phyloP scores from a whole-genome alignment of 92 coral and sea anemone genomes.

The Desmophyllum pertusum region DNA sequence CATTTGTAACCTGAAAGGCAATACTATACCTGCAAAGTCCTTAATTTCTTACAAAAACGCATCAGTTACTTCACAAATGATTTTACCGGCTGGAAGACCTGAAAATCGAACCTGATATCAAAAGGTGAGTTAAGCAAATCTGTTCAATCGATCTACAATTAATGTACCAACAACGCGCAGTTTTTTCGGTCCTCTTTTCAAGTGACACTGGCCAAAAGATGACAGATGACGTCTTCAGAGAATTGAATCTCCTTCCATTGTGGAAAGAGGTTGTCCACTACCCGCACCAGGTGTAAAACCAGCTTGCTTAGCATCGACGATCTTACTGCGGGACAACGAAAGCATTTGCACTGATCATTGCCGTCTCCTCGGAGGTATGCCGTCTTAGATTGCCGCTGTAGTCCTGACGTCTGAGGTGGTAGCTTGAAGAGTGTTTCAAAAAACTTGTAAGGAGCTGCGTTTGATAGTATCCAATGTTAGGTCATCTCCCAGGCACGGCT shows the following conservation, averaged over 20 bases:
- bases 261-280: not conserved
- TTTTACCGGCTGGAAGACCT: not conserved
- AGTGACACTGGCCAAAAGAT: too few relatives aligned
- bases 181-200: not conserved
- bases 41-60: not conserved
- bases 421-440: not conserved
- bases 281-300: not conserved
- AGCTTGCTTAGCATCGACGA: not conserved
- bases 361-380: not conserved
- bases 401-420: not conserved
- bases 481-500: constrained; percentile 44
- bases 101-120: not conserved
- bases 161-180: too few relatives aligned
- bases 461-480: constrained; percentile 30
- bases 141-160: too few relatives aligned
- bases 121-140: not conserved
- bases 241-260: not conserved
- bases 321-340: not conserved
- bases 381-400: constrained; percentile 28
- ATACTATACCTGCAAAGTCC: not conserved
- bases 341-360: not conserved
- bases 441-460: constrained; percentile 35
- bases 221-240: not conserved
- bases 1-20: not conserved
- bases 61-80: not conserved